Conservation (phyloP, 2,113 vertebrate genomes). For the Pseudorhombus dupliciocellatus region DNA sequence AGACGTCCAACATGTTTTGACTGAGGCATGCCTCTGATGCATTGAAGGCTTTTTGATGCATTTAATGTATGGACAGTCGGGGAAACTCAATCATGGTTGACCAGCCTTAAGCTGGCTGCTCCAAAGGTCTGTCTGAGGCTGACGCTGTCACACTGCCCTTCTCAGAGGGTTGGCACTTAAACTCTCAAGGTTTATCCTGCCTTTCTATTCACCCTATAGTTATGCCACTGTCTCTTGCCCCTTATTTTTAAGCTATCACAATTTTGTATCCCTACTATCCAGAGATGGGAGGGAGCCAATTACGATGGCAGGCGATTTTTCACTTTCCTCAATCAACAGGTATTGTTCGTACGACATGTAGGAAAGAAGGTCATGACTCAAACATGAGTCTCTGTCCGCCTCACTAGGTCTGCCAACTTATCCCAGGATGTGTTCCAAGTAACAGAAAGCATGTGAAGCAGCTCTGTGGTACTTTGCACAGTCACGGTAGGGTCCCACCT, state of each 20-base stretch:
- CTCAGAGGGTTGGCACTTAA: slow-evolving; percentile 55
- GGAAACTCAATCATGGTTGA: slow-evolving; percentile 43
- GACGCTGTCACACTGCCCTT: slow-evolving; percentile 67
- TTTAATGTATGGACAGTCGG: slow-evolving; percentile 38
- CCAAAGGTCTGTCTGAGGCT: slow-evolving; percentile 39
- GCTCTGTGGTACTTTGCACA: slow-evolving; percentile 49
- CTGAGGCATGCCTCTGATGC: not conserved
- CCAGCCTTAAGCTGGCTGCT: slow-evolving; percentile 44
- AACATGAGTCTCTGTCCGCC: slow-evolving; percentile 68
- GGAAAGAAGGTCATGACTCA: slow-evolving; percentile 69
- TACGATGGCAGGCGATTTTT: slow-evolving; percentile 33
- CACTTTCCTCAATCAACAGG: slow-evolving; percentile 65
- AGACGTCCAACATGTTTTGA: not conserved
- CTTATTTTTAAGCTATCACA: slow-evolving; percentile 22
- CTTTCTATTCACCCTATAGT: slow-evolving; percentile 21
- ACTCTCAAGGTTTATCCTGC: slow-evolving; percentile 59
- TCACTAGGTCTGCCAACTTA: slow-evolving; percentile 37
- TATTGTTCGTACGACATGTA: slow-evolving; percentile 34
- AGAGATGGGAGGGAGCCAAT: slow-evolving; percentile 56
- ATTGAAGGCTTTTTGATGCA: slow-evolving; percentile 7
- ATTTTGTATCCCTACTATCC: slow-evolving; percentile 15
- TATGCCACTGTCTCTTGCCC: slow-evolving; percentile 1
- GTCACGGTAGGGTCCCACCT: slow-evolving; percentile 70
- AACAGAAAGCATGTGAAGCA: slow-evolving; percentile 44
- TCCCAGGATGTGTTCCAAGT: slow-evolving; percentile 43